These are phyloP conservation scores for Oostethus manadensis DNA, from an alignment of 2,113 vertebrate species.

Conservation along the genomic window DNA sequence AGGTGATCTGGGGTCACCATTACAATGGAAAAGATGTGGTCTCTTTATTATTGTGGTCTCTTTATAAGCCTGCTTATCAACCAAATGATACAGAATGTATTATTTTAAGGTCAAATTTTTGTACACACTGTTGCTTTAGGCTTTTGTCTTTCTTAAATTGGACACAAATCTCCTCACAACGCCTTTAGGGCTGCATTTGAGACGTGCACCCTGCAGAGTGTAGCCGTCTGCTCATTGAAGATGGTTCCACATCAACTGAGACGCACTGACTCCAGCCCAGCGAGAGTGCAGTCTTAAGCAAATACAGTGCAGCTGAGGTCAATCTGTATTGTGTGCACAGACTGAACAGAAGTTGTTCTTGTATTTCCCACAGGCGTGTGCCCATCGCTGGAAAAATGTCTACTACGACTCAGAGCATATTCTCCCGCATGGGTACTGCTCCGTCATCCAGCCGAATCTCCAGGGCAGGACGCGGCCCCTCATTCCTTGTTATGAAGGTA, in stretches of 20 bases:
- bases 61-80: not conserved
- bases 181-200: not conserved
- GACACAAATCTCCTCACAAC: not conserved
- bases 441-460: conserved; percentile 85
- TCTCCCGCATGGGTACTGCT: conserved; percentile 92
- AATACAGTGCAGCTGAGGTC: conserved; percentile 15
- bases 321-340: conserved; percentile 4
- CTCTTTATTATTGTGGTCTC: not conserved
- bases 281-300: conserved; percentile 11
- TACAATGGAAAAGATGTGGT: not conserved
- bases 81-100: not conserved
- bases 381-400: conserved; percentile 97
- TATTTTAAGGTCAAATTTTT: not conserved
- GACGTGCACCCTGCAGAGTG: not conserved
- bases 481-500: conserved; percentile 97
- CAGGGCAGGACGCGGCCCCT: conserved; percentile 78
- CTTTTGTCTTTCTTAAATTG: not conserved
- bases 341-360: not conserved
- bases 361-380: conserved; percentile 80
- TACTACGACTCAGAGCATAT: conserved; percentile 90
- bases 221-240: conserved; percentile 31
- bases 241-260: conserved; percentile 54
- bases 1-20: not conserved
- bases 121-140: not conserved
- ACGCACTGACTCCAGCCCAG: conserved; percentile 49